A percentile compares a stretch with the other conserved stretches of the same genome.
Conservation (phyloP, 2,888 invertebrate species). For the Tiliacea citrago region DNA sequence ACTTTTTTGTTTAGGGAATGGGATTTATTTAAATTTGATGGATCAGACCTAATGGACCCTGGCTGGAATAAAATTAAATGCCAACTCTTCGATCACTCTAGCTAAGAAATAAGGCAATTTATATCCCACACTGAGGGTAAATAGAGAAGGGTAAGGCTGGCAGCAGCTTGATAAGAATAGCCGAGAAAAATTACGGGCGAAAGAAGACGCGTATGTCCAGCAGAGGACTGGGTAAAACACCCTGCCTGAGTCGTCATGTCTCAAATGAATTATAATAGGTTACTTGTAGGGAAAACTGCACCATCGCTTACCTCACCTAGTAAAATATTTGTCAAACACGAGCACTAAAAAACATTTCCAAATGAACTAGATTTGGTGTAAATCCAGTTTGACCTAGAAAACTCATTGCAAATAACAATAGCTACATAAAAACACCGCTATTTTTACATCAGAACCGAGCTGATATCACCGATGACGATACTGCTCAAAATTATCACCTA, state of each 20-base stretch:
- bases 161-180: neutral
- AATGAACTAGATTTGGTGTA: conserved; percentile 16
- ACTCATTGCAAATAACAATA: conserved; percentile 47
- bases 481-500: conserved; percentile 66
- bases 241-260: neutral
- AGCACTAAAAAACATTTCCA: neutral
- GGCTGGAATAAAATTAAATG: neutral
- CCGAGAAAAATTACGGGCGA: neutral
- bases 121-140: too few relatives aligned
- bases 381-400: conserved; percentile 27
- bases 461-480: conserved; percentile 55
- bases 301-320: neutral
- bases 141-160: too few relatives aligned
- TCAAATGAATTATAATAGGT: neutral
- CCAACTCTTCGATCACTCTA: too few relatives aligned
- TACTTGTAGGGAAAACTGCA: neutral
- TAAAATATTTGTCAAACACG: neutral
- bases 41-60: neutral
- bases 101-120: too few relatives aligned
- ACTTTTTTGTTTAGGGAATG: neutral
- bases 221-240: neutral
- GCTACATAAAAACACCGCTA: conserved; percentile 48
- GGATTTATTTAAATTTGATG: neutral
- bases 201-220: too few relatives aligned
- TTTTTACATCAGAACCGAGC: conserved; percentile 50